Base-by-base conservation (phyloP, 2,797 vertebrate genomes). In the Brotula barbata region DNA sequence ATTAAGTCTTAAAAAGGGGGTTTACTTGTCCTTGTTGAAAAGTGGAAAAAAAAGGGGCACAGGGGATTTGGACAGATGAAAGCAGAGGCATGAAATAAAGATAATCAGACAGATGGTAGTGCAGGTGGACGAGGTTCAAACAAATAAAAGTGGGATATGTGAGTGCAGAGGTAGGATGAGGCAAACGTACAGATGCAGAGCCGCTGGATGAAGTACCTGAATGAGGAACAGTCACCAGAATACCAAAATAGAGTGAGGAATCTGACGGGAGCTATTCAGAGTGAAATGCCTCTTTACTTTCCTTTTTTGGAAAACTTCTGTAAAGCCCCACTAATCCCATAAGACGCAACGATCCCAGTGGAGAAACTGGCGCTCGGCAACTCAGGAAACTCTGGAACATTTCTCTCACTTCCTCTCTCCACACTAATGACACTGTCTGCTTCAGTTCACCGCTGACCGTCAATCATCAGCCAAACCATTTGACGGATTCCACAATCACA, bases 301-400 rank as follows among this genome's bases (percentile, higher is more conserved):
- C 85, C 87, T 87, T 89, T 88, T 84, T 86, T 89, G 88, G 78
- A 79, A 85, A 87, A 75, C 66, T 83, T 83, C 77, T 47, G 76
- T 80, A 90, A 90, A 92, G 87, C 91, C 78, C 75, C 71, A 31
- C 74, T 89, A 91, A 92, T 87, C 89, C 73, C 76, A 83, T 88
- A 84, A 91, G 84, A 81, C 88, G 79, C 81, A 70, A 71, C 77
- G 78, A 89, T 86, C 87, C 76, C 28, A 21, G 43, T 22, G 58
- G 73, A 23, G 36, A 85, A 71, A 70, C 53, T 10, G 34, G 49
- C 68, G 64, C 63, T 68, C 73, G 4, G 68, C 57, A 34, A 58
- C 68, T 77, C 47, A 21, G n/a, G n/a, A n/a, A 50, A 68, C 55
- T 60, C 60, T 47, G 58, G 52, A 57, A 58, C 42, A 48, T 61